These are phyloP conservation scores for Drosophila acutilabella DNA, from an alignment of 2,888 invertebrate genomes.

Conservation along the genomic window DNA sequence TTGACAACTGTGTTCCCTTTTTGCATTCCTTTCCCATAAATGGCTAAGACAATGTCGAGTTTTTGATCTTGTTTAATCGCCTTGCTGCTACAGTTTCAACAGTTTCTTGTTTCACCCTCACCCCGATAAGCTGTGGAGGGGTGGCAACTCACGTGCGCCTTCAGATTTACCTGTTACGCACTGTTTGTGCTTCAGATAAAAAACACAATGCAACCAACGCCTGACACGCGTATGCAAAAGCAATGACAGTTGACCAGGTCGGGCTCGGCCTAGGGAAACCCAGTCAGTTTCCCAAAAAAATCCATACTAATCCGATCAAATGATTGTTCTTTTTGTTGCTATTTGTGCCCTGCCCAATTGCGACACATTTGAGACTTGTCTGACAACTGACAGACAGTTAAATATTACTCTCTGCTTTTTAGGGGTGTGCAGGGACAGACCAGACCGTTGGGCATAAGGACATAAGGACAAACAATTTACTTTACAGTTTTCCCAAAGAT, in stretches of 20 bases:
- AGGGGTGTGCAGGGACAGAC: conserved; percentile 14
- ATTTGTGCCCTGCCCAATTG: conserved; percentile 26
- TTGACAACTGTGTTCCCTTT: conserved; percentile 67
- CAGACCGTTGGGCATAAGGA: too few species aligned
- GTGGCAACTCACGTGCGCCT: conserved; percentile 15
- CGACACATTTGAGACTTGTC: conserved; percentile 36
- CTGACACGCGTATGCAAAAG: conserved; percentile 66
- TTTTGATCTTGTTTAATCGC: conserved; percentile 53
- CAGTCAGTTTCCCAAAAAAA: conserved; percentile 37
- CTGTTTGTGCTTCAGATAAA: conserved; percentile 64
- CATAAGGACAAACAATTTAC: neutral
- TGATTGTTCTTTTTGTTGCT: conserved; percentile 74
- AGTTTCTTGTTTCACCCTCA: conserved; percentile 47
- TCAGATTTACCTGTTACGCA: conserved; percentile 75
- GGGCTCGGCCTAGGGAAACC: conserved; percentile 5
- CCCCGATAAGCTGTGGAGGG: conserved; percentile 13
- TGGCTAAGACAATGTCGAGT: conserved; percentile 58
- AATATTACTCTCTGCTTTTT: conserved; percentile 18
- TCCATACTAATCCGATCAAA: conserved; percentile 82
- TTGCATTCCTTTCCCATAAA: conserved; percentile 46
- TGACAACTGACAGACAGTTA: conserved; percentile 49
- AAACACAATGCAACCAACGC: conserved; percentile 41
- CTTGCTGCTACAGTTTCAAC: conserved; percentile 60
- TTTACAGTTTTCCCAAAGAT: conserved; percentile 2
- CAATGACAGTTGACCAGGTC: conserved; percentile 41